Base-by-base conservation (phyloP, 2,888 invertebrate species). In the Hipparchia sbordonii region DNA sequence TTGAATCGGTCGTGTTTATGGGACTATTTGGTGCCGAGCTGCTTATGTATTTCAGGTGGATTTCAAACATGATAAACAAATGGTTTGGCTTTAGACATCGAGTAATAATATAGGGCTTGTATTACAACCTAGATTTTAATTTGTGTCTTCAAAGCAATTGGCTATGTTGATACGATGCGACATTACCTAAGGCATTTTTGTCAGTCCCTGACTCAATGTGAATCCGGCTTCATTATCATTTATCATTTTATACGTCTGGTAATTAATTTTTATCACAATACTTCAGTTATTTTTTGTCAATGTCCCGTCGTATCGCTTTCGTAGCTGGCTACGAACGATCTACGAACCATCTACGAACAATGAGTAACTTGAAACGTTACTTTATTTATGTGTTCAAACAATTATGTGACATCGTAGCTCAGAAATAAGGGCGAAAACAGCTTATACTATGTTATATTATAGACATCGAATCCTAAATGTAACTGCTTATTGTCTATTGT, bases 401-500 rank as follows among this genome's bases (percentile, higher is more conserved):
- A 23, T 23, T 63, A 10, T 33, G 65, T 65, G 33, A 33, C 23
- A 51, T 65, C 52, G 12, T 10, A 39, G 9, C 4, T 33, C 7
- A 52, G 52, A 65, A 65, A 65, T 65, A 65, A 65, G 65, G 51
- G 10, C 10, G 12, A 51, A 33, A 33, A 10, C 23, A 65, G 65
- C 65, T 33, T 33, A 6, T 65, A 65, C 33, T 65, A 51, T 52
- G 12, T 39, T 2, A 8, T 63, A 62, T 62, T 9, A 65, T 54
- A 71, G 54, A 67, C 56, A 73, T 73, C 76, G 73, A 74, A 67
- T 67, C 62, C 67, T 65, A 76, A 75, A 77, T 76, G 72, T 75
- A 51, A 69, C 74, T 71, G 76, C 77, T 78, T 79, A 78, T 78
- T 76, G 72, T 72, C 70, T 75, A 72, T 71, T 71, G 69, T 77